Evolutionary conservation across 2,888 invertebrate genomes (phyloP).

Genomic region (Tryphoninae sp.): DNA sequence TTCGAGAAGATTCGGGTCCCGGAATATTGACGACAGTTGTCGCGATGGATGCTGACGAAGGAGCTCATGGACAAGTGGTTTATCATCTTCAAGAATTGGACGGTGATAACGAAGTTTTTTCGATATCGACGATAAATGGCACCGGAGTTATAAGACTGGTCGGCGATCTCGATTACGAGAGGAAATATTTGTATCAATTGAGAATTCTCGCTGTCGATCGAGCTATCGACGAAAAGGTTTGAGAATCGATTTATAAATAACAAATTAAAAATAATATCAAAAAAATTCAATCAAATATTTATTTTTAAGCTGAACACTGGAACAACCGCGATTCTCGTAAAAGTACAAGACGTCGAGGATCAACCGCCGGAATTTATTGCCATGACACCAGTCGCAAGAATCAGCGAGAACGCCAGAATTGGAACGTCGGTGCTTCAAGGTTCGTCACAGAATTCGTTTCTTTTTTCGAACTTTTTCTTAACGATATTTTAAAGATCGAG

Average conservation of each 20-base stretch:
- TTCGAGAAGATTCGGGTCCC: constrained; percentile 90
- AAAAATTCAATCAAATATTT: constrained; percentile 73
- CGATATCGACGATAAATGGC: constrained; percentile 91
- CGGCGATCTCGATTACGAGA: constrained; percentile 92
- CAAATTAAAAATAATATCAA: constrained; percentile 11
- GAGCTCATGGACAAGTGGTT: constrained; percentile 95
- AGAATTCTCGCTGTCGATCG: constrained; percentile 92
- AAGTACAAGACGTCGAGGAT: constrained; percentile 94
- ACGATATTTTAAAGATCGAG: constrained; percentile 34
- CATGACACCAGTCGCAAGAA: constrained; percentile 92
- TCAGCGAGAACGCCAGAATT: constrained; percentile 91
- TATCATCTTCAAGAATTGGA: constrained; percentile 93
- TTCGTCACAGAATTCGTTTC: constrained; percentile 74
- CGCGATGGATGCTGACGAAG: constrained; percentile 94
- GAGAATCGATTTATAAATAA: constrained; percentile 84
- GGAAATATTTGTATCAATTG: constrained; percentile 92
- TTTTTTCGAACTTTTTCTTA: constrained; percentile 21
- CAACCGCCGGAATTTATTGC: constrained; percentile 95
- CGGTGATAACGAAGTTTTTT: constrained; percentile 89
- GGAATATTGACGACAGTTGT: constrained; percentile 90
- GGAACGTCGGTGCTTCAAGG: constrained; percentile 93
- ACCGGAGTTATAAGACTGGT: constrained; percentile 91
- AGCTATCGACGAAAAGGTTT: constrained; percentile 83
- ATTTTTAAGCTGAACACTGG: constrained; percentile 89
- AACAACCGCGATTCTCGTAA: constrained; percentile 92